Conservation (phyloP, 2,797 vertebrate species). For the Pseudocheirus occidentalis region DNA sequence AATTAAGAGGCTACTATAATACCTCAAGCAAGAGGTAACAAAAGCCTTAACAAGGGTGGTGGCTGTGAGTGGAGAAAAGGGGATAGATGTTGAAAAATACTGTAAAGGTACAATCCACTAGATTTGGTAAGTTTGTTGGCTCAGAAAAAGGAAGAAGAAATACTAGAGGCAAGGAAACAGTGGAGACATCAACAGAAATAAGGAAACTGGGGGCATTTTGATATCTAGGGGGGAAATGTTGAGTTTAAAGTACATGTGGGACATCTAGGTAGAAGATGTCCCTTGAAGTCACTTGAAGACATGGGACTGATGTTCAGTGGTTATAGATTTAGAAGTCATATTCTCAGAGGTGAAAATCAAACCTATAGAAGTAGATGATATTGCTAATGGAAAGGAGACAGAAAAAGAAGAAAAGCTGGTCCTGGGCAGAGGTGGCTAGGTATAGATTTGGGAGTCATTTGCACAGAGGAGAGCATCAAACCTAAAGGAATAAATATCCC, state of each 20-base stretch:
- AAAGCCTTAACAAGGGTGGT: not conserved
- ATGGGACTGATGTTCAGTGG: too few species aligned
- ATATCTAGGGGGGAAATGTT: not conserved
- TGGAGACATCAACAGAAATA: not conserved
- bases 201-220: not conserved
- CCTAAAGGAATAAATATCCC: not conserved
- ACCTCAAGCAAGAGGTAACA: not conserved
- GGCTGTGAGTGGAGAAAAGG: not conserved
- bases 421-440: not conserved
- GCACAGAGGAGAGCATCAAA: not conserved
- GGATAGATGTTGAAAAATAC: not conserved
- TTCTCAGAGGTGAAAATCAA: not conserved
- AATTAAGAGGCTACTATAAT: not conserved
- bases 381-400: not conserved
- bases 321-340: not conserved
- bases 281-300: not conserved
- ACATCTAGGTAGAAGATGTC: not conserved
- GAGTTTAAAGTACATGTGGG: not conserved
- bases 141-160: not conserved
- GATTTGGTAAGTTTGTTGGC: not conserved
- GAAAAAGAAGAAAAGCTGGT: not conserved
- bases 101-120: not conserved
- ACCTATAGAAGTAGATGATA: not conserved
- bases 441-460: not conserved
- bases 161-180: not conserved